These are phyloP conservation scores for Hemicordylus capensis DNA, from an alignment of 2,113 vertebrate species.

Conservation along the genomic window DNA sequence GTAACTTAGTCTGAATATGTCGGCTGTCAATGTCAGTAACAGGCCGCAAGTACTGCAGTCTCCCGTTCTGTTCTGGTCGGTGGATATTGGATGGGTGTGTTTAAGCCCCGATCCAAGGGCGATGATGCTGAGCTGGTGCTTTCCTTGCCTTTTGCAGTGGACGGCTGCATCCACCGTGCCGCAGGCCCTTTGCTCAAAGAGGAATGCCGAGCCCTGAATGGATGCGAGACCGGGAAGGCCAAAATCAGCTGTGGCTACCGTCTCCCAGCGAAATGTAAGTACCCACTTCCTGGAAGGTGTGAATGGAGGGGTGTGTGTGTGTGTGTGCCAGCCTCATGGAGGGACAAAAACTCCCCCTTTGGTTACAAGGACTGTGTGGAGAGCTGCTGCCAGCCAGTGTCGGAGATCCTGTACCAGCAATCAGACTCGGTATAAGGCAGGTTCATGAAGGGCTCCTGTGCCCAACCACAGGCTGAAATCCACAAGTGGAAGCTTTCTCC, in stretches of 20 bases:
- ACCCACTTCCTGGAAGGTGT: no score
- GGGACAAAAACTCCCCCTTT: no score
- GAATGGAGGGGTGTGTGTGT: no score
- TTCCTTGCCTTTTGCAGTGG: slow-evolving; percentile 75
- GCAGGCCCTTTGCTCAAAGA: slow-evolving; percentile 84
- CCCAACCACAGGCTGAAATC: background rate
- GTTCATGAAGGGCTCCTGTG: no score
- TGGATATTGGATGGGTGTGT: no score
- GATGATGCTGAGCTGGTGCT: background rate
- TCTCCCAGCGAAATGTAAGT: slow-evolving; percentile 90
- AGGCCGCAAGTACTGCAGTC: no score
- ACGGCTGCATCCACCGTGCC: slow-evolving; percentile 86
- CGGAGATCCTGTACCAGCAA: background rate
- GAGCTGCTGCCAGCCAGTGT: background rate
- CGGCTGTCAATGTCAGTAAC: no score
- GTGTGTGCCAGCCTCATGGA: no score
- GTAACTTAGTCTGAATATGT: no score
- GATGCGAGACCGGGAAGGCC: slow-evolving; percentile 85
- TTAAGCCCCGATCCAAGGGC: no score
- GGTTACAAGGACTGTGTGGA: fast-evolving
- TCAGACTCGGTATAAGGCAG: background rate
- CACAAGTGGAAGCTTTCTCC: background rate
- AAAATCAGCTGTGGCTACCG: slow-evolving; percentile 88
- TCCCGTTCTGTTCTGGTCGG: no score
- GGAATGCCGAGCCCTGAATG: slow-evolving; percentile 84